Evolutionary conservation across 2,888 invertebrate genomes (phyloP), one percentile per base, ranked within the genome.

Genomic region (Slavum lentiscoides): DNA sequence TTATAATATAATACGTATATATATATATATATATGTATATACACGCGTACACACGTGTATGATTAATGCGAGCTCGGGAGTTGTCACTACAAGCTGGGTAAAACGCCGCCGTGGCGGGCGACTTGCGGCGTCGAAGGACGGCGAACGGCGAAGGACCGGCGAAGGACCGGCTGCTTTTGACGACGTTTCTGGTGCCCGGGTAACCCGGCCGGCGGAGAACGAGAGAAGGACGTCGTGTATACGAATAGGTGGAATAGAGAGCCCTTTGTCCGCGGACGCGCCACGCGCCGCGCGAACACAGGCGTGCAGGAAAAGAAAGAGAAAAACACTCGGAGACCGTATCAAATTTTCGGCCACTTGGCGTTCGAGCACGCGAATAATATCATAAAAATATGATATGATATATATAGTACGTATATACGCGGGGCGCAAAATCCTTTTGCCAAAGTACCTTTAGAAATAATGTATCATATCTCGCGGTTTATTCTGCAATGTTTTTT

Each of bases 161-260:
- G 30, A 21, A 23, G 80, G 55, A 80, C 80, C 80, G 80, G 80
- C 80, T 80, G 80, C 80, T 80, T 70, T 80, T 80, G 80, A 80
- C 80, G 80, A 80, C 80, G 43, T 72, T 77, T 72, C 72, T 53
- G n/a, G 64, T 17, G 21, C 64, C 39, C 53, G 55, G 21, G 62
- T 70, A 70, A 80, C 70, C 43, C n/a, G n/a, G n/a, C n/a, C n/a
- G n/a, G 55, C 70, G 69, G 77, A 53, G 59, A 30, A 53, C 6
- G 49, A 39, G 39, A 39, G 39, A 39, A 7, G 7, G 39, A 39
- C 5, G 39, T 39, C 3, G 39, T 39, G 39, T 3, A 7, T 6
- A 7, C 7, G 39, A 39, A 7, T 39, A 7, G 3, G 39, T 39
- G 39, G 39, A 6, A 39, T 39, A 39, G 7, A 39, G 39, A 7